A percentile compares a stretch with the other conserved stretches of the same genome.
Conservation (phyloP, 2,113 vertebrate genomes). For the Glareola pratincola region DNA sequence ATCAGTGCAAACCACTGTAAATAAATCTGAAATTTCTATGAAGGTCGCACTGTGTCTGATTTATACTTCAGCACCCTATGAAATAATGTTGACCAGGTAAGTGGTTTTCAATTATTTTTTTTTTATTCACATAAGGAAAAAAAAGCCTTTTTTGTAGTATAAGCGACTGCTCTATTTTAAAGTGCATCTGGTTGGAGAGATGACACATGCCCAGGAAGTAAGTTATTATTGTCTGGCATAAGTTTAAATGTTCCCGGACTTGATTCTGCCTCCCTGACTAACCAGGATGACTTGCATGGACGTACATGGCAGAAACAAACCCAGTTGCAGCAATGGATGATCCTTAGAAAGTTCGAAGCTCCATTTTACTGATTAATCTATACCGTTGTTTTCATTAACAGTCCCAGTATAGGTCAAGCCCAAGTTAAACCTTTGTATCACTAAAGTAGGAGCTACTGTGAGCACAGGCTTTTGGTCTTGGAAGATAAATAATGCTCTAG, state of each 20-base stretch:
- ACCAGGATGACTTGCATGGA: not conserved
- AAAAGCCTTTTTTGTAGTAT: not conserved
- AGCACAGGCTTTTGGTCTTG: not conserved
- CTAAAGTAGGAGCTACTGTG: not conserved
- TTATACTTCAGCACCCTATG: constrained; percentile 71
- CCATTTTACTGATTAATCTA: not conserved
- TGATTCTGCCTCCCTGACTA: not conserved
- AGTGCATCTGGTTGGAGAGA: constrained; percentile 30
- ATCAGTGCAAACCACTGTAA: constrained; percentile 78
- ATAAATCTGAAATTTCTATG: constrained; percentile 81
- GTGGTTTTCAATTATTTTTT: constrained; percentile 67
- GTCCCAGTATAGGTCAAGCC: not conserved
- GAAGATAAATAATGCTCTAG: not conserved
- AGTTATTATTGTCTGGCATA: constrained; percentile 1
- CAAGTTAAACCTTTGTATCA: not conserved
- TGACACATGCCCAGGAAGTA: constrained; percentile 39
- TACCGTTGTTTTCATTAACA: not conserved
- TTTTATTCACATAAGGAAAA: constrained; percentile 22
- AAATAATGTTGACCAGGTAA: constrained; percentile 80
- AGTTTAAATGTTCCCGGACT: not conserved
- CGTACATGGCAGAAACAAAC: not conserved
- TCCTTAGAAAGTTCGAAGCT: not conserved
- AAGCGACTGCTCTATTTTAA: constrained; percentile 38
- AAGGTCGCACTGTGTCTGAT: constrained; percentile 76
- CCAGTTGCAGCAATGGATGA: not conserved